Percentiles rank a stretch among this genome's conserved stretches.
These are phyloP conservation scores for Resseliella maxima DNA, from an alignment of 2,888 invertebrate species.

Conservation along the genomic window DNA sequence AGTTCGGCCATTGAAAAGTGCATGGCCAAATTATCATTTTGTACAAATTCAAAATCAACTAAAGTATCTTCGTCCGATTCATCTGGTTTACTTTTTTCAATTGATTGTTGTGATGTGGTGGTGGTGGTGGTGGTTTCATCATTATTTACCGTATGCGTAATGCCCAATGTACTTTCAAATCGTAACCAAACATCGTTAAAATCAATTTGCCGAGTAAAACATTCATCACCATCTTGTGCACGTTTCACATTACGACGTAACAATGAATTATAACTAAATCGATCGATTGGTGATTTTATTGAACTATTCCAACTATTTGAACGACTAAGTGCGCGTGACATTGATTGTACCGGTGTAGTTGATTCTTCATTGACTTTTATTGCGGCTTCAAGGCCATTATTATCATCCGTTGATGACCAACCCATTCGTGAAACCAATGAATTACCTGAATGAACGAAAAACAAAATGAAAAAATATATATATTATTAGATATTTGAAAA, in stretches of 20 bases:
- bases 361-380: background rate
- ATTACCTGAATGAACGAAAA: too few relatives aligned
- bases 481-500: too few relatives aligned
- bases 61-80: slow-evolving; percentile 43
- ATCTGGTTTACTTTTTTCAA: slow-evolving; percentile 25
- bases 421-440: slow-evolving; percentile 75
- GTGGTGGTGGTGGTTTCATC: background rate
- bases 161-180: slow-evolving; percentile 64
- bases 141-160: slow-evolving; percentile 63
- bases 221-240: slow-evolving; percentile 57
- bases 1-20: slow-evolving; percentile 71
- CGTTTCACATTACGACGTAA: slow-evolving; percentile 62
- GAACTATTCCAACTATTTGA: slow-evolving; percentile 65
- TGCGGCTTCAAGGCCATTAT: slow-evolving; percentile 63
- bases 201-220: slow-evolving; percentile 65
- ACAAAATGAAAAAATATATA: too few relatives aligned
- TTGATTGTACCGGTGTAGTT: background rate
- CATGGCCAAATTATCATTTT: slow-evolving; percentile 63
- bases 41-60: slow-evolving; percentile 55
- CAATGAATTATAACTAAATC: slow-evolving; percentile 66
- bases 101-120: background rate
- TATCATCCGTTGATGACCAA: slow-evolving; percentile 73
- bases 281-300: slow-evolving; percentile 63
- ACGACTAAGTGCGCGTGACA: slow-evolving; percentile 60
- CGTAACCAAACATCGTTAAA: slow-evolving; percentile 73